Evolutionary conservation across 2,797 vertebrate genomes (phyloP), one percentile per base, ranked within the genome.

Genomic region (Choloepus didactylus): DNA sequence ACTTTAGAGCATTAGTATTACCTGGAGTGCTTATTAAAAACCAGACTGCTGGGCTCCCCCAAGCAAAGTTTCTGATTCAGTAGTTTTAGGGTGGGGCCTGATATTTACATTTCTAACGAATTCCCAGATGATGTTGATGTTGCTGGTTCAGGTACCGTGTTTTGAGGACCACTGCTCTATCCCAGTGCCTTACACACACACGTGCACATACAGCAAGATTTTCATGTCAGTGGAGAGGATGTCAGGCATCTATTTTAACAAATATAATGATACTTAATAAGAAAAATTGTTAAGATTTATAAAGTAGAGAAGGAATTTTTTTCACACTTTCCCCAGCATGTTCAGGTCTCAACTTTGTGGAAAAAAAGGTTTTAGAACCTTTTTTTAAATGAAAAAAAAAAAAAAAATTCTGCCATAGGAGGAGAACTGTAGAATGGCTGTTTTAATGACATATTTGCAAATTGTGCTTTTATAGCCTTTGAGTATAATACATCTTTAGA

Each of bases 401-500:
- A 80, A 29, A 4, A 60, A 56, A 72, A n/a, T 72, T 1, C n/a
- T 72, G 4, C 21, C 38, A 21, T 75, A 29, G 18, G 70, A 87
- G 91, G 44, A 77, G 16, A 60, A 66, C 23, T 19, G 3, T 7
- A 89, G 27, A 9, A 76, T 29, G 66, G 51, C 9, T 89, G 2
- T 59, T 94, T 73, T n/a, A 81, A 49, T 81, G 77, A 62, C 35
- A 19, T 60, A 35, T 75, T 75, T 96, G 21, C 46, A 89, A 35
- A 84, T 56, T 87, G 6, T 46, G 21, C 77, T 91, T 91, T 89
- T 89, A 70, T 60, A 85, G 80, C 38, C 35, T 93, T 94, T 89
- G 73, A 35, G 9, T 59, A 77, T 80, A 56, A 59, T 23, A 21
- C 3, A 75, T 60, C 41, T 91, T 92, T 72, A 80, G 69, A 44